A percentile compares a stretch with the other conserved stretches of the same genome.
Conservation (phyloP, 2,113 vertebrate genomes). For the Chamaetylas fuelleborni region DNA sequence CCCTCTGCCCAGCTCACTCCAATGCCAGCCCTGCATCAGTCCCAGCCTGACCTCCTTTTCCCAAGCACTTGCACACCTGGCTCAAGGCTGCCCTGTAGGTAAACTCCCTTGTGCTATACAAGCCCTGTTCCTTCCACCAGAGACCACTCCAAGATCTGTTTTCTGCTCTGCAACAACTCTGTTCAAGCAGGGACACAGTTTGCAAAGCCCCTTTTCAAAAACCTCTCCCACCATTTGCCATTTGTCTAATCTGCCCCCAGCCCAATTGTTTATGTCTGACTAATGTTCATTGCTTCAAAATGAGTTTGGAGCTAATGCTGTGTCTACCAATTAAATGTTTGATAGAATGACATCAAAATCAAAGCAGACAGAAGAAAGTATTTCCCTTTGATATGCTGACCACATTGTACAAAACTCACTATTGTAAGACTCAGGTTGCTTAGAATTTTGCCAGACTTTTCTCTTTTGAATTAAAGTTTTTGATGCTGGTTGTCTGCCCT, state of each 20-base stretch:
- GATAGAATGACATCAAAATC: slow-evolving; percentile 51
- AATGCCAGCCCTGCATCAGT: background rate
- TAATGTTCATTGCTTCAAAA: slow-evolving; percentile 18
- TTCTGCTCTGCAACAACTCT: background rate
- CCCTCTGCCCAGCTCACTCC: background rate
- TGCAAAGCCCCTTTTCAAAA: background rate
- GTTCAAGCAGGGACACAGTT: background rate
- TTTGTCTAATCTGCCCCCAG: background rate
- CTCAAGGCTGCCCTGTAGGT: background rate
- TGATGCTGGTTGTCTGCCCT: background rate
- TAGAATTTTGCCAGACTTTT: background rate
- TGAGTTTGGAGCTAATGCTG: slow-evolving; percentile 5
- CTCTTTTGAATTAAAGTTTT: background rate
- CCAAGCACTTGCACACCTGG: background rate
- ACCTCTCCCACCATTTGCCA: background rate
- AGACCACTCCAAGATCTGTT: background rate
- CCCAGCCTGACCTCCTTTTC: background rate
- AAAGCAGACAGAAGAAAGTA: slow-evolving; percentile 6
- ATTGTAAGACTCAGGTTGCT: background rate
- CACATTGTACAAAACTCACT: background rate
- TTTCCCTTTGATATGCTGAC: slow-evolving; percentile 11
- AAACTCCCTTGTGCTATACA: background rate
- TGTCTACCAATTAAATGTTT: slow-evolving; percentile 38
- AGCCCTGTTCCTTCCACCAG: background rate
- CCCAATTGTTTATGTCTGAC: slow-evolving; percentile 6